Evolutionary conservation across 1,140 invertebrate species (phyloP).

Genomic region (Drosophila tsacasi): DNA sequence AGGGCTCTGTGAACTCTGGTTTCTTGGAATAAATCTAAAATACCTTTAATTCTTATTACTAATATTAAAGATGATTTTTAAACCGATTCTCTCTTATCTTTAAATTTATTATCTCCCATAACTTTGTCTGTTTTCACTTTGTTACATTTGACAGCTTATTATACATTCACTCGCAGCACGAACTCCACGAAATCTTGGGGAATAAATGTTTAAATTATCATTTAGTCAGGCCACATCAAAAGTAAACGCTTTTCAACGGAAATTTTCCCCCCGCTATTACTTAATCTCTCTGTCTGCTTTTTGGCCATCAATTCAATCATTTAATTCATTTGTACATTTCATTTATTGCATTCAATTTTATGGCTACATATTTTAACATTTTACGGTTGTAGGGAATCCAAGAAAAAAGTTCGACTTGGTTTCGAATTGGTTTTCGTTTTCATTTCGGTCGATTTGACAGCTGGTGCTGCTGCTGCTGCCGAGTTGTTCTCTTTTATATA

Average conservation of each 20-base stretch:
- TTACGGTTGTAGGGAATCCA: constrained; percentile 30
- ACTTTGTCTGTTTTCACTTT: constrained; percentile 21
- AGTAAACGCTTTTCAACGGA: constrained; percentile 37
- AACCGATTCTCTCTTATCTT: background rate
- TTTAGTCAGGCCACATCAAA: constrained; percentile 29
- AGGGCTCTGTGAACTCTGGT: background rate
- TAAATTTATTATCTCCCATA: constrained; percentile 5
- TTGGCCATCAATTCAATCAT: constrained; percentile 35
- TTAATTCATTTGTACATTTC: constrained; percentile 68
- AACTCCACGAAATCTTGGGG: constrained; percentile 15
- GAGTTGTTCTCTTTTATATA: constrained; percentile 30
- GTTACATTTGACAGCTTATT: constrained; percentile 24
- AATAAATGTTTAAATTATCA: constrained; percentile 55
- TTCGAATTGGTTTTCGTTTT: constrained; percentile 71
- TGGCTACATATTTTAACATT: constrained; percentile 77
- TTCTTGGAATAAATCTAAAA: background rate
- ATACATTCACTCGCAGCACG: constrained; percentile 22
- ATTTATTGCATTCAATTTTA: constrained; percentile 79
- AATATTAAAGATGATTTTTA: background rate
- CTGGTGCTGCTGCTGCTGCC: constrained; percentile 30
- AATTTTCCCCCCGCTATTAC: constrained; percentile 10
- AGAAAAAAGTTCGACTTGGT: constrained; percentile 52
- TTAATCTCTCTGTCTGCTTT: constrained; percentile 28
- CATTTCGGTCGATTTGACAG: constrained; percentile 70
- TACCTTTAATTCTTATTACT: background rate